phyloP scores from a whole-genome alignment of 2,113 vertebrate genomes.

The Sceloporus undulatus region DNA sequence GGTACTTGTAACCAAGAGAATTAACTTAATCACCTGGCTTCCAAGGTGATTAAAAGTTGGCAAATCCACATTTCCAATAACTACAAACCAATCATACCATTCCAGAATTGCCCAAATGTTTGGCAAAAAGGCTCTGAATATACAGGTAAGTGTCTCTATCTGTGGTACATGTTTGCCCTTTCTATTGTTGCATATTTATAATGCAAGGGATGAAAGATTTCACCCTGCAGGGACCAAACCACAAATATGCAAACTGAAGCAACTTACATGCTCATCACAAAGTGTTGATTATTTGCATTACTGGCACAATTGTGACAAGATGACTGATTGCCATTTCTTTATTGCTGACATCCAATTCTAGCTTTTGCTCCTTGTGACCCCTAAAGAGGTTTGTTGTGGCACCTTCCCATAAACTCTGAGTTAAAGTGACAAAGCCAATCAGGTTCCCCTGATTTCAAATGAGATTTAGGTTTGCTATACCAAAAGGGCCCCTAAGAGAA shows the following conservation, averaged over 20 bases:
- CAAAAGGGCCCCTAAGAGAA: not conserved
- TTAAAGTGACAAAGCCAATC: no score
- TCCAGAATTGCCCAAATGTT: not conserved
- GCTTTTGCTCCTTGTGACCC: not conserved
- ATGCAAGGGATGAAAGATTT: not conserved
- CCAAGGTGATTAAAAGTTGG: not conserved
- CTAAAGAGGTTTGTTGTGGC: not conserved
- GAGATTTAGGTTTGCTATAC: not conserved
- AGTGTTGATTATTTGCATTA: not conserved
- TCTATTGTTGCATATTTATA: not conserved
- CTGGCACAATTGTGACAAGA: not conserved
- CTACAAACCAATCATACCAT: not conserved
- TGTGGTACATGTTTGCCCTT: not conserved
- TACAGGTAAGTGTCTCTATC: not conserved
- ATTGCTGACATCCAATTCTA: not conserved
- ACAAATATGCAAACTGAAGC: conserved; percentile 1
- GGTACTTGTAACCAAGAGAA: not conserved
- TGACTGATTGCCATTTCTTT: not conserved
- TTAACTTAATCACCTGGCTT: no score
- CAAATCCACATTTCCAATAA: not conserved
- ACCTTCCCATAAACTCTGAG: not conserved
- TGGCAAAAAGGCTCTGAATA: not conserved
- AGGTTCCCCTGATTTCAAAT: not conserved
- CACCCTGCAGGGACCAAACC: not conserved
- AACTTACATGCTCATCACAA: not conserved